These are phyloP conservation scores for Tiliacea aurago DNA, from an alignment of 2,888 invertebrate species.

Conservation along the genomic window DNA sequence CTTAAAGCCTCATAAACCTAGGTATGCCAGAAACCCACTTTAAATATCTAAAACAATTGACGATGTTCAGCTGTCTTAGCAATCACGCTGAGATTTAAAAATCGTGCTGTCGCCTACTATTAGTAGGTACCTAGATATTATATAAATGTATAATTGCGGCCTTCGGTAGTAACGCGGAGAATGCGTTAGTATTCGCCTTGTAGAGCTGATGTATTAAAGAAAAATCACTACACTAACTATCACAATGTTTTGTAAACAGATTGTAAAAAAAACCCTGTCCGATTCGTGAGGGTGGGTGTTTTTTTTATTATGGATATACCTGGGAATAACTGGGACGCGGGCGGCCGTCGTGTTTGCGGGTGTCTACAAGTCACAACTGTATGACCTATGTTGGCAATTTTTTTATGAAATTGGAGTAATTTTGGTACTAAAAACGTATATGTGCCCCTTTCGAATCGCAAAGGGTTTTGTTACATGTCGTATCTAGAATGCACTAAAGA, in stretches of 20 bases:
- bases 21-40: not conserved
- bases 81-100: not conserved
- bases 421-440: not conserved
- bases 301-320: too few species aligned
- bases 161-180: not conserved
- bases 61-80: not conserved
- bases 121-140: too few species aligned
- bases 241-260: not conserved
- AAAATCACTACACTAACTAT: constrained; percentile 1
- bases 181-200: not conserved
- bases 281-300: not conserved
- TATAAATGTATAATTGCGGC: not conserved
- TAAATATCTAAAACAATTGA: not conserved
- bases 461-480: not conserved
- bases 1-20: not conserved
- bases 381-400: not conserved
- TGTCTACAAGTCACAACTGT: not conserved
- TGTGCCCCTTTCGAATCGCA: not conserved
- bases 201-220: not conserved
- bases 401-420: not conserved
- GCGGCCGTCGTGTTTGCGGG: not conserved
- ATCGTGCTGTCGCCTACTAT: not conserved
- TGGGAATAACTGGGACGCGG: not conserved
- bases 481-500: not conserved
- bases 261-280: not conserved